A percentile compares a stretch with the other conserved stretches of the same genome.
These are phyloP conservation scores for Lomographa bimaculata DNA, from an alignment of 2,888 invertebrate species.

Conservation along the genomic window DNA sequence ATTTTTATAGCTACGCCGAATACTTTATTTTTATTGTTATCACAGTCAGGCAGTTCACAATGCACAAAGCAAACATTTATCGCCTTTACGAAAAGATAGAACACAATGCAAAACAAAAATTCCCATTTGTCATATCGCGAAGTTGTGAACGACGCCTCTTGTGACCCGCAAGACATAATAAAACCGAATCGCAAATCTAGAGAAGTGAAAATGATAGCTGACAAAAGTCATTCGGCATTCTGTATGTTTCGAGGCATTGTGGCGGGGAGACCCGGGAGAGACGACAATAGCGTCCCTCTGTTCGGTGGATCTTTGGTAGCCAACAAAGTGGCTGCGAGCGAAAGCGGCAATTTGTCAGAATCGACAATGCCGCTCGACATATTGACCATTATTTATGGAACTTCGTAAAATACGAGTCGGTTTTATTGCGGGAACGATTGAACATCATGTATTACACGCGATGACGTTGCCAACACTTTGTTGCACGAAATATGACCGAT, in stretches of 20 bases:
- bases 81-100: conserved; percentile 45
- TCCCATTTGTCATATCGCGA: conserved; percentile 70
- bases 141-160: conserved; percentile 57
- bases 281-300: conserved; percentile 63
- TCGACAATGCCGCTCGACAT: conserved; percentile 79
- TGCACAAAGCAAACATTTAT: conserved; percentile 67
- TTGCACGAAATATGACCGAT: conserved; percentile 46
- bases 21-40: conserved; percentile 25
- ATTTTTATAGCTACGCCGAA: conserved; percentile 29
- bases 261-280: conserved; percentile 40
- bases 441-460: conserved; percentile 74
- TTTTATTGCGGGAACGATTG: conserved; percentile 79
- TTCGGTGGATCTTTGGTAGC: conserved; percentile 45
- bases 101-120: conserved; percentile 58
- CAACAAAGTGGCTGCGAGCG: conserved; percentile 75
- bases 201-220: conserved; percentile 78
- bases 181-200: conserved; percentile 66
- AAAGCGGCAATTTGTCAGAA: conserved; percentile 79
- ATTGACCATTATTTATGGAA: conserved; percentile 82
- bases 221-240: conserved; percentile 66
- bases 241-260: conserved; percentile 56
- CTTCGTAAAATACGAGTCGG: conserved; percentile 69
- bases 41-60: conserved; percentile 39
- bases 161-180: conserved; percentile 67
- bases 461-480: conserved; percentile 65